Percentiles rank a stretch among this genome's conserved stretches.
Conservation (phyloP, 2,797 vertebrate genomes). For the Xenentodon cancila region DNA sequence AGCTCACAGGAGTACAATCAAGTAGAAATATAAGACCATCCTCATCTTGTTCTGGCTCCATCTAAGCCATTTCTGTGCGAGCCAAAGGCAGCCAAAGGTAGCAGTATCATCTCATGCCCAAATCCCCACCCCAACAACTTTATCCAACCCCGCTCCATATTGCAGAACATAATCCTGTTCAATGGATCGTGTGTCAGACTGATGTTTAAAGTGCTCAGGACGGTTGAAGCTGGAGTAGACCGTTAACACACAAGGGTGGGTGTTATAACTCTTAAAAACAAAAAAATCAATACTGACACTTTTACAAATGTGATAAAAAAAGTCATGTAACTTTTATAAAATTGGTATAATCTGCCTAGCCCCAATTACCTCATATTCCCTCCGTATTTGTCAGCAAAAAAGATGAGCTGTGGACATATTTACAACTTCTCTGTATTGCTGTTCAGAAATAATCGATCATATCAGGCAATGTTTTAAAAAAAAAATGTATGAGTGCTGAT, state of each 20-base stretch:
- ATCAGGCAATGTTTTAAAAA: too few relatives aligned
- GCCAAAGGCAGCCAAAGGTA: slow-evolving; percentile 16
- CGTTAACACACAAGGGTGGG: slow-evolving; percentile 2
- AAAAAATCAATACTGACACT: neutral
- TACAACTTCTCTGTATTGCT: too few relatives aligned
- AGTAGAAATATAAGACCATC: slow-evolving; percentile 74
- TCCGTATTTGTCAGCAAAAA: too few relatives aligned
- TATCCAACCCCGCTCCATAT: slow-evolving; percentile 29
- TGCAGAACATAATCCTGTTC: slow-evolving; percentile 13
- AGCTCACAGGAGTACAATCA: slow-evolving; percentile 57
- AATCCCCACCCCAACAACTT: too few relatives aligned
- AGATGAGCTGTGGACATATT: too few relatives aligned
- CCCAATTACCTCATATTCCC: too few relatives aligned
- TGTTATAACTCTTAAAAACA: neutral
- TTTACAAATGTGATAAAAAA: too few relatives aligned
- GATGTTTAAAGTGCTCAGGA: slow-evolving; percentile 20
- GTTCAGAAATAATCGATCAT: too few relatives aligned
- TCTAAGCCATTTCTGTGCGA: slow-evolving; percentile 27
- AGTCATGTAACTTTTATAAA: too few relatives aligned
- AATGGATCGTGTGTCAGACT: slow-evolving; percentile 2
- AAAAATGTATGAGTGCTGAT: too few relatives aligned
- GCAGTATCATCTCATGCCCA: slow-evolving; percentile 6
- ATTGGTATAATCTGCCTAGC: too few relatives aligned
- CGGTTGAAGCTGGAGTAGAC: neutral
- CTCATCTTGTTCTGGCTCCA: slow-evolving; percentile 29